phyloP scores from a whole-genome alignment of 2,888 invertebrate genomes.

The Stomorhina lunata region DNA sequence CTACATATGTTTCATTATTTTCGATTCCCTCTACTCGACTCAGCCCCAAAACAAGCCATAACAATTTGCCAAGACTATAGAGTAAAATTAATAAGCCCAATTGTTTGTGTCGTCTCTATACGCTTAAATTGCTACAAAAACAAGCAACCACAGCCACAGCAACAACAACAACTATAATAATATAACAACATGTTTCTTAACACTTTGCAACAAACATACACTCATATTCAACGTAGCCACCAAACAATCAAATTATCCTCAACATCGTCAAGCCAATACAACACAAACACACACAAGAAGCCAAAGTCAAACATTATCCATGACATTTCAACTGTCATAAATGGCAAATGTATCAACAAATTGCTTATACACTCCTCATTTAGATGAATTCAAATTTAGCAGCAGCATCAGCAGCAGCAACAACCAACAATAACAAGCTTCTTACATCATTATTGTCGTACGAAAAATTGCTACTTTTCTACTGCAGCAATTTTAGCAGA shows the following conservation, averaged over 20 bases:
- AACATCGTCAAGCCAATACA: no score
- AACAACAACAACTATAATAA: conserved; percentile 8
- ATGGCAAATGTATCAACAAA: conserved; percentile 74
- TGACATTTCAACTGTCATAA: conserved; percentile 77
- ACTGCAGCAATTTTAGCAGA: conserved; percentile 18
- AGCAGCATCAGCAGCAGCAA: neutral
- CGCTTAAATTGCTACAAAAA: conserved; percentile 7
- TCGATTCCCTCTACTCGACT: neutral
- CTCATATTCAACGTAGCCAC: neutral
- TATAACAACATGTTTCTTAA: conserved; percentile 28
- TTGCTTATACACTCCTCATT: conserved; percentile 50
- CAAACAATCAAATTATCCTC: neutral
- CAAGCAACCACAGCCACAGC: neutral
- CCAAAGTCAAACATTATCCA: conserved; percentile 12
- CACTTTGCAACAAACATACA: conserved; percentile 22
- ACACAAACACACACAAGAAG: neutral
- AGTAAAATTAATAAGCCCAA: conserved; percentile 48
- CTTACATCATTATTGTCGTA: conserved; percentile 42
- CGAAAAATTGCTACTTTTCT: conserved; percentile 8
- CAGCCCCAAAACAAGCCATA: conserved; percentile 20
- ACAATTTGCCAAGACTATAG: neutral
- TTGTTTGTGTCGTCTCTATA: conserved; percentile 35
- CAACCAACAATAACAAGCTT: neutral
- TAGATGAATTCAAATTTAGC: neutral
- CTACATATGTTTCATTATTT: conserved; percentile 43